A percentile compares a stretch with the other conserved stretches of the same genome.
phyloP scores from a whole-genome alignment of 2,797 vertebrate species.

The Silurus aristotelis region DNA sequence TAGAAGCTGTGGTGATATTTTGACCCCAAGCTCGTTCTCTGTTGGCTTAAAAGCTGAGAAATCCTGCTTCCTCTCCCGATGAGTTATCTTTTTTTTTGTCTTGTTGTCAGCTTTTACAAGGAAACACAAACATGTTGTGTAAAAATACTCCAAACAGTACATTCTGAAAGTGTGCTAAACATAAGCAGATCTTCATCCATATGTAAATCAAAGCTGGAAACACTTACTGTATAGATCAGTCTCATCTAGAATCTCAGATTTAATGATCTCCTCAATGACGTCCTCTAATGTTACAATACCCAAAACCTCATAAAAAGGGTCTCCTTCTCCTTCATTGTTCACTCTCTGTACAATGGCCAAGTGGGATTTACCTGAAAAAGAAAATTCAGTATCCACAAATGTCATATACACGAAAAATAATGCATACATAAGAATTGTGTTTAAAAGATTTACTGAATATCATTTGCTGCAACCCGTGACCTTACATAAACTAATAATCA shows the following conservation, averaged over 20 bases:
- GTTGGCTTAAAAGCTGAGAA: slow-evolving; percentile 94
- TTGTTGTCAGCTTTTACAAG: slow-evolving; percentile 83
- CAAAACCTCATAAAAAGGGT: slow-evolving; percentile 97
- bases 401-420: not conserved
- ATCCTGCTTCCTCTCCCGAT: slow-evolving; percentile 90
- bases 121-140: slow-evolving; percentile 11
- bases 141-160: not conserved
- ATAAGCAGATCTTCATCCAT: not conserved
- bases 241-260: slow-evolving; percentile 96
- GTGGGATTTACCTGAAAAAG: slow-evolving; percentile 87
- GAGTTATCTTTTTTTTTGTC: slow-evolving; percentile 88
- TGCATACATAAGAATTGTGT: not conserved
- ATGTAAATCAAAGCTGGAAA: not conserved
- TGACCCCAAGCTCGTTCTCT: slow-evolving; percentile 88
- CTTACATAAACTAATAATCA: not conserved
- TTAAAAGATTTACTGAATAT: not conserved
- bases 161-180: not conserved
- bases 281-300: slow-evolving; percentile 96
- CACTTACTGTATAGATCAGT: slow-evolving; percentile 94
- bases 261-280: slow-evolving; percentile 97
- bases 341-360: slow-evolving; percentile 94
- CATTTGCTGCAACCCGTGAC: not conserved
- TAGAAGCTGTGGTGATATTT: slow-evolving; percentile 93
- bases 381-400: not conserved
- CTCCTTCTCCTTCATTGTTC: slow-evolving; percentile 94